A percentile compares a stretch with the other conserved stretches of the same genome.
phyloP scores from a whole-genome alignment of 2,797 vertebrate species.

The Gymnoscopelus braueri region DNA sequence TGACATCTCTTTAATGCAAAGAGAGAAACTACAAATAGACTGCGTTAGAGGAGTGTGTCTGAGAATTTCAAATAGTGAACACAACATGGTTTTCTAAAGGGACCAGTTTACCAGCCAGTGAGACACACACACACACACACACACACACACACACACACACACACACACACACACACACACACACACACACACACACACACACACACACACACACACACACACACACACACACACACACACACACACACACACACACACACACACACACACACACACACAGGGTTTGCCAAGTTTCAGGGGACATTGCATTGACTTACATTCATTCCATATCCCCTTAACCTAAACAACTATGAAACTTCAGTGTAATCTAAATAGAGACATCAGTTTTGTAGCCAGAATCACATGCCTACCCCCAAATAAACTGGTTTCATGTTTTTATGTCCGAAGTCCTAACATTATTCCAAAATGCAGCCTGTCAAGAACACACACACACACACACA shows the following conservation, averaged over 20 bases:
- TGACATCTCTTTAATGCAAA: too few species aligned
- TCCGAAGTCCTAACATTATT: neutral
- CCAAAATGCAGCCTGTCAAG: neutral
- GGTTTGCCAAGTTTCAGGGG: neutral
- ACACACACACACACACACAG: neutral
- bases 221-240: neutral
- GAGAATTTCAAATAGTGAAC: too few species aligned
- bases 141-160: conserved; percentile 2
- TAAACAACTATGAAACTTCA: too few species aligned
- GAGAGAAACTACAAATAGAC: too few species aligned
- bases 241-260: neutral
- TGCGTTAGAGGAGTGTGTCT: too few species aligned
- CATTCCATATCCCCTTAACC: neutral
- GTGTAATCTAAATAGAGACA: too few species aligned
- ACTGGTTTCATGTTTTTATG: neutral
- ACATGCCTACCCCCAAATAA: too few species aligned
- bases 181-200: neutral
- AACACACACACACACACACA: conserved; percentile 11
- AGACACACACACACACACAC: neutral
- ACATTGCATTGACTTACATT: neutral
- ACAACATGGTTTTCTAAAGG: too few species aligned
- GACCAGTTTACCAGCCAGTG: conserved; percentile 26
- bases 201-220: neutral
- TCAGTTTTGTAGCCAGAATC: too few species aligned
- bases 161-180: neutral